phyloP scores from a whole-genome alignment of 1,140 invertebrate genomes.

The Sitobion miscanthi region DNA sequence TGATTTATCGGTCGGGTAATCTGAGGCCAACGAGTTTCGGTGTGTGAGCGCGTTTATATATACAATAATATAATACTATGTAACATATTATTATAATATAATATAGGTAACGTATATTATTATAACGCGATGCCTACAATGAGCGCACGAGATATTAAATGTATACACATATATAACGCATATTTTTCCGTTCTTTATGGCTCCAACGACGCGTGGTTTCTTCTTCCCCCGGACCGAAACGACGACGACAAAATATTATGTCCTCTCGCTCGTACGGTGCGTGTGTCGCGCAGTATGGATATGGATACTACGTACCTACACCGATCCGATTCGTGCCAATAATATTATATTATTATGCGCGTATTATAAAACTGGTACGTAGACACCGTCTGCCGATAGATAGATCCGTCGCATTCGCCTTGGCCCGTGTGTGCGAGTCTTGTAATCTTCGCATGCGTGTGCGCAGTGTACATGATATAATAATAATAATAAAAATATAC shows the following conservation, averaged over 20 bases:
- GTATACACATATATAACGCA: background rate
- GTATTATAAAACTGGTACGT: background rate
- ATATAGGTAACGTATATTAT: background rate
- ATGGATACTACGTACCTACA: background rate
- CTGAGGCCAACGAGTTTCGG: slow-evolving; percentile 50
- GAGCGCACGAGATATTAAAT: background rate
- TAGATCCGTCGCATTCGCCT: slow-evolving; percentile 12
- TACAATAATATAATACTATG: background rate
- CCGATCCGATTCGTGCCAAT: background rate
- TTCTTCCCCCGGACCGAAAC: slow-evolving; percentile 8
- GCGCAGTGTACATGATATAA: background rate
- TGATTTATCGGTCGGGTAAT: slow-evolving; percentile 54
- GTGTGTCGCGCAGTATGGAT: background rate
- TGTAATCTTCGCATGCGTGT: background rate
- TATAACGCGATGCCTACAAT: background rate
- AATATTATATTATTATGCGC: background rate
- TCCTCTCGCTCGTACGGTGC: background rate
- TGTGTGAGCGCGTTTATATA: background rate
- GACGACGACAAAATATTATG: slow-evolving; percentile 9
- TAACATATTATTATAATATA: background rate
- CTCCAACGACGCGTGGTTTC: background rate
- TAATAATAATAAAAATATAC: background rate
- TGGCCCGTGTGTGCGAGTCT: background rate
- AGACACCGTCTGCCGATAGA: slow-evolving; percentile 10
- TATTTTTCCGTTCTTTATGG: background rate